Percentiles rank a stretch among this genome's conserved stretches.
Conservation (phyloP, 1,140 invertebrate genomes). For the Drosophila pandora region DNA sequence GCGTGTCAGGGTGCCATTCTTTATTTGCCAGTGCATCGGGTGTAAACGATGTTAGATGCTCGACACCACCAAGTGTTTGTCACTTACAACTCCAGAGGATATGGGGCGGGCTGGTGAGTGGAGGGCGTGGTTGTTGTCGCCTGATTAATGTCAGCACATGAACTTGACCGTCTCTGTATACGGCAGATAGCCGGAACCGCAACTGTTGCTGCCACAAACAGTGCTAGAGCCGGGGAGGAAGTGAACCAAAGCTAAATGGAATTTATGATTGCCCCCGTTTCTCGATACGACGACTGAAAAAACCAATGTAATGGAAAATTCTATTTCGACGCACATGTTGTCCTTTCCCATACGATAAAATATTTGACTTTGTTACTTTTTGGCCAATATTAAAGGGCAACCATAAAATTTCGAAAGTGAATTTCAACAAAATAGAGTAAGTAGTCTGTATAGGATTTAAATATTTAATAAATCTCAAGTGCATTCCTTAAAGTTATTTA, state of each 20-base stretch:
- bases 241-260: conserved; percentile 52
- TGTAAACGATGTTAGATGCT: conserved; percentile 14
- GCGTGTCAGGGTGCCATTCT: conserved; percentile 17
- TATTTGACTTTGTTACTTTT: neutral
- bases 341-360: neutral
- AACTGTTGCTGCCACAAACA: conserved; percentile 39
- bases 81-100: conserved; percentile 47
- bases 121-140: conserved; percentile 7
- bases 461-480: neutral
- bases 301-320: conserved; percentile 77
- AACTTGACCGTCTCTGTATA: conserved; percentile 28
- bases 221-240: neutral
- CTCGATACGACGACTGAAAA: conserved; percentile 63
- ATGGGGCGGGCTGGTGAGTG: conserved; percentile 10
- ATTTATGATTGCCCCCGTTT: conserved; percentile 54
- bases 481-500: conserved; percentile 7
- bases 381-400: neutral
- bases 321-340: conserved; percentile 35
- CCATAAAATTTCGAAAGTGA: neutral
- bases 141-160: conserved; percentile 53
- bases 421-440: neutral
- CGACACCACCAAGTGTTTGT: conserved; percentile 31
- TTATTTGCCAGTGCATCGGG: conserved; percentile 13
- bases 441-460: neutral
- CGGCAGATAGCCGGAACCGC: conserved; percentile 3